Conservation (phyloP, 1,140 invertebrate species). For the Apis dorsata region DNA sequence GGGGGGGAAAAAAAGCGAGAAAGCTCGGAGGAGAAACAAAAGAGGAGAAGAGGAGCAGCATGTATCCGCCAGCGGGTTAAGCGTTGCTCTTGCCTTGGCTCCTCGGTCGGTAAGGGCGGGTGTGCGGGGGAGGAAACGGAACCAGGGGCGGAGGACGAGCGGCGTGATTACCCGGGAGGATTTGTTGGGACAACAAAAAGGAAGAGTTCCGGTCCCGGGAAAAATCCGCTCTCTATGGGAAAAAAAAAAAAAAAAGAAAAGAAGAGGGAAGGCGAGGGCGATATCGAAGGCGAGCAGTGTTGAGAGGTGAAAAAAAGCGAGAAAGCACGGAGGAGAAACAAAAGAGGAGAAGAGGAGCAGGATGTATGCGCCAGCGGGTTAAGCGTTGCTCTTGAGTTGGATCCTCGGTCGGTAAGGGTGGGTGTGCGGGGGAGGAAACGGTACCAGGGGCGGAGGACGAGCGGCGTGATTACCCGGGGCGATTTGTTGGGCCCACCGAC, state of each 20-base stretch:
- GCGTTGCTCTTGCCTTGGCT: too few species aligned
- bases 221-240: too few species aligned
- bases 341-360: conserved; percentile 37
- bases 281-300: conserved; percentile 31
- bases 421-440: conserved; percentile 64
- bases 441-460: conserved; percentile 70
- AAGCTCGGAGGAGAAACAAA: too few species aligned
- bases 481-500: conserved; percentile 73
- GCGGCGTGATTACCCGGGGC: conserved; percentile 78
- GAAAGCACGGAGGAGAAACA: conserved; percentile 37
- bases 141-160: too few species aligned
- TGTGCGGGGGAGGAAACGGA: too few species aligned
- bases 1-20: too few species aligned
- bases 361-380: conserved; percentile 45
- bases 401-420: conserved; percentile 55
- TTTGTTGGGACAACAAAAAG: too few species aligned
- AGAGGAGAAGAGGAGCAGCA: too few species aligned
- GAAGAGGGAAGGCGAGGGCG: conserved; percentile 15
- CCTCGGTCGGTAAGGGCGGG: too few species aligned
- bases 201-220: too few species aligned
- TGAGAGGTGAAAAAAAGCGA: conserved; percentile 49
- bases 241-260: not conserved
- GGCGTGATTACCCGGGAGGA: too few species aligned
- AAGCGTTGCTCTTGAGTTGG: conserved; percentile 39
- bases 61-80: too few species aligned